These are phyloP conservation scores for Drosophila funebris DNA, from an alignment of 1,140 invertebrate genomes.

Conservation along the genomic window DNA sequence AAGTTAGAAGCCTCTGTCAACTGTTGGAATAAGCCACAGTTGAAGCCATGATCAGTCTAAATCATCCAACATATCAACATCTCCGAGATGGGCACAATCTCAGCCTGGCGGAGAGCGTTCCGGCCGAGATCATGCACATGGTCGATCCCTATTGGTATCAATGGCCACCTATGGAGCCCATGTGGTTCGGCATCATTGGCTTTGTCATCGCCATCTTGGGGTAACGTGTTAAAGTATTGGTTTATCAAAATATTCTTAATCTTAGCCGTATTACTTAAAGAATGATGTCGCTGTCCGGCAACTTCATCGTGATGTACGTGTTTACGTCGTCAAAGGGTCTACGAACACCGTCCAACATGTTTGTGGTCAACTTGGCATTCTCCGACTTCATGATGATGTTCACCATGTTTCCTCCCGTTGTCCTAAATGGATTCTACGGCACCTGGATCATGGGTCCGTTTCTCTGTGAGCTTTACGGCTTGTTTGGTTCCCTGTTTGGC, in stretches of 20 bases:
- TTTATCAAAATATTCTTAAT: neutral
- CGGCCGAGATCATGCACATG: slow-evolving; percentile 89
- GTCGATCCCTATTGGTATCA: slow-evolving; percentile 90
- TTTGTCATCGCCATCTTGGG: slow-evolving; percentile 90
- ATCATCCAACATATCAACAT: slow-evolving; percentile 54
- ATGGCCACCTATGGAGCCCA: slow-evolving; percentile 90
- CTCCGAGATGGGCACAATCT: slow-evolving; percentile 85
- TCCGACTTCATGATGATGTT: slow-evolving; percentile 93
- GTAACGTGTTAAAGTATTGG: too few relatives aligned
- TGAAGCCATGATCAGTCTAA: slow-evolving; percentile 59
- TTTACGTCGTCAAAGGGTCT: slow-evolving; percentile 90
- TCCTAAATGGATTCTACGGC: slow-evolving; percentile 91
- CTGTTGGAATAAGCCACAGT: neutral
- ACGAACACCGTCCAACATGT: slow-evolving; percentile 91
- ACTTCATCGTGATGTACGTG: slow-evolving; percentile 92
- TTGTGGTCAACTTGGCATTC: slow-evolving; percentile 92
- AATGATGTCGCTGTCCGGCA: slow-evolving; percentile 89
- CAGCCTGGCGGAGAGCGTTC: slow-evolving; percentile 90
- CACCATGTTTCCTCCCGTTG: slow-evolving; percentile 90
- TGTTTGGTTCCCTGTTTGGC: slow-evolving; percentile 91
- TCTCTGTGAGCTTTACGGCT: slow-evolving; percentile 91
- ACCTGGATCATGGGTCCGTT: slow-evolving; percentile 90
- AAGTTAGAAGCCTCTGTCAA: neutral
- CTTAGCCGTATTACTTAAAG: neutral
- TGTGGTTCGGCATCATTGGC: slow-evolving; percentile 92